These are phyloP conservation scores for Sinodicranocentrus sp. DNA, from an alignment of 2,888 invertebrate species.

Conservation along the genomic window DNA sequence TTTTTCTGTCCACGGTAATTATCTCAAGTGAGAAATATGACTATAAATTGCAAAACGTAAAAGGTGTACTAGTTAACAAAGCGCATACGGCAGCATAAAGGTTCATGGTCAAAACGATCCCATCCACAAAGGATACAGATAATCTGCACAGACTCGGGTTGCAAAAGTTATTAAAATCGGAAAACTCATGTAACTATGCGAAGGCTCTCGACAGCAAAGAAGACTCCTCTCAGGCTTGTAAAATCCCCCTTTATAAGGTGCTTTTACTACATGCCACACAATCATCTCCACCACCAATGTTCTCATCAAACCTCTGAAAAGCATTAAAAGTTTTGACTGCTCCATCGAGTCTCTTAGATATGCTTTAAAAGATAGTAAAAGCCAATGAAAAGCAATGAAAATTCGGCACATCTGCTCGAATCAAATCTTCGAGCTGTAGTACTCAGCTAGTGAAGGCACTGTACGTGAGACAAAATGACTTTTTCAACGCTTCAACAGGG, in stretches of 20 bases:
- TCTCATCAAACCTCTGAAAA: conserved; percentile 20
- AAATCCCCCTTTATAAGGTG: conserved; percentile 8
- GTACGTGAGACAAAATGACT: too few relatives aligned
- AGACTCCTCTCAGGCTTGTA: neutral
- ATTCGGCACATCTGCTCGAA: conserved; percentile 13
- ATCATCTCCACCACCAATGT: conserved; percentile 1
- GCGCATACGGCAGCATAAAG: neutral
- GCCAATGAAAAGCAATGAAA: conserved; percentile 7
- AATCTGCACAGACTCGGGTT: neutral
- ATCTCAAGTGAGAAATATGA: conserved; percentile 22
- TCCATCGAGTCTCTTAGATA: conserved; percentile 7
- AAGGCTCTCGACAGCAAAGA: neutral
- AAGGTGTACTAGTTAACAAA: neutral
- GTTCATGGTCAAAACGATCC: neutral
- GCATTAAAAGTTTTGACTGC: conserved; percentile 12
- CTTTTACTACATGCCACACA: conserved; percentile 14
- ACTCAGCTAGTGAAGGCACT: too few relatives aligned
- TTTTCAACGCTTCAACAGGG: too few relatives aligned
- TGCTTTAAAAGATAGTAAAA: conserved; percentile 20
- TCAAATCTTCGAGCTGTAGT: too few relatives aligned
- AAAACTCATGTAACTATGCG: neutral
- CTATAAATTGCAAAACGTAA: conserved; percentile 24
- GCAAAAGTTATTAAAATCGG: conserved; percentile 19
- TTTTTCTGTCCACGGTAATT: conserved; percentile 20
- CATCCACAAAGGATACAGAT: neutral